Evolutionary conservation across 1,140 invertebrate species (phyloP).

Genomic region (Dendrolimus kikuchii): DNA sequence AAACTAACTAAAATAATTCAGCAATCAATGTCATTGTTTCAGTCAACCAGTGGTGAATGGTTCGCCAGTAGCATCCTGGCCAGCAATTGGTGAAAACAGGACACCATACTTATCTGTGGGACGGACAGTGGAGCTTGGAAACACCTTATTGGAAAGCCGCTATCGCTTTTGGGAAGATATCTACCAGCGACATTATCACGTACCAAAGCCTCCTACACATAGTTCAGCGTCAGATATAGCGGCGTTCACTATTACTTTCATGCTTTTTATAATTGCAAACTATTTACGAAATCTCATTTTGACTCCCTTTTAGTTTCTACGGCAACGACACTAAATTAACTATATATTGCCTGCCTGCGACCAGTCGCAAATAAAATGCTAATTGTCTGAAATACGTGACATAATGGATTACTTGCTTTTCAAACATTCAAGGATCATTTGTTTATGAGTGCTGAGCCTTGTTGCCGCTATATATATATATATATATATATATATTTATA

Average conservation of each 20-base stretch:
- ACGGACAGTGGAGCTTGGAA: constrained; percentile 14
- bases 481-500: too few species aligned
- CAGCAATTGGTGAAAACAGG: constrained; percentile 11
- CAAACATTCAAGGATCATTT: too few species aligned
- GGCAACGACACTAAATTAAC: too few species aligned
- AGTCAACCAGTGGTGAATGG: constrained; percentile 25
- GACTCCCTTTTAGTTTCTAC: too few species aligned
- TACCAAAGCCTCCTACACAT: constrained; percentile 19
- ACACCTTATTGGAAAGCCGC: constrained; percentile 14
- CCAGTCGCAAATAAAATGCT: too few species aligned
- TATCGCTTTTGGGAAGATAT: constrained; percentile 30
- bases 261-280: background rate
- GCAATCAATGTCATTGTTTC: constrained; percentile 5
- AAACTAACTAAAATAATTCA: too few species aligned
- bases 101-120: constrained; percentile 31
- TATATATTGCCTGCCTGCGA: too few species aligned
- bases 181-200: constrained; percentile 24
- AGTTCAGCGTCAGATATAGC: background rate
- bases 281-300: too few species aligned
- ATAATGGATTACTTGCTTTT: too few species aligned
- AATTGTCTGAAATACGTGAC: too few species aligned
- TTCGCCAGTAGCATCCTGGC: constrained; percentile 25
- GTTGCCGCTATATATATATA: too few species aligned
- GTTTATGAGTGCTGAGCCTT: too few species aligned
- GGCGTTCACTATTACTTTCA: background rate